phyloP scores from a whole-genome alignment of 1,140 invertebrate species.

The Papilio helenus region DNA sequence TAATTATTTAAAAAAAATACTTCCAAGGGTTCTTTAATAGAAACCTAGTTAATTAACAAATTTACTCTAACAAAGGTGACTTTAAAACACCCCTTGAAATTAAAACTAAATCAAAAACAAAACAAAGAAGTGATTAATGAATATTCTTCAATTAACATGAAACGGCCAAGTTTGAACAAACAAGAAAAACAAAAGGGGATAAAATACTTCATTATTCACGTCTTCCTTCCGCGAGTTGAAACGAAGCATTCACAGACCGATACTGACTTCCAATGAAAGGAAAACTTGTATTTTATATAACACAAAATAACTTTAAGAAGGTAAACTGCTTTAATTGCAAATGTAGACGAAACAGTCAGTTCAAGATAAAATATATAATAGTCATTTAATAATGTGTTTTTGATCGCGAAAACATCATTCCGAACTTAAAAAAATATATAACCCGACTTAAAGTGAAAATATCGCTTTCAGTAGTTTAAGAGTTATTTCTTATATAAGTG shows the following conservation, averaged over 20 bases:
- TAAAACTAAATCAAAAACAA: conserved; percentile 17
- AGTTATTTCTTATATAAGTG: not conserved
- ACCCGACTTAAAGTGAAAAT: no score
- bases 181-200: conserved; percentile 29
- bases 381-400: no score
- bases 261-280: not conserved
- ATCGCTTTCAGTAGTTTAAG: no score
- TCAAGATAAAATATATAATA: no score
- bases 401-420: no score
- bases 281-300: not conserved
- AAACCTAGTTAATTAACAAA: no score
- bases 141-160: not conserved
- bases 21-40: not conserved
- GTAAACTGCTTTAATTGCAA: not conserved
- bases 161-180: conserved; percentile 10
- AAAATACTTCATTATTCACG: conserved; percentile 16
- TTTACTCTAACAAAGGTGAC: not conserved
- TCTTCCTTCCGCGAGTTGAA: conserved; percentile 11
- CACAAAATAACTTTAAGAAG: not conserved
- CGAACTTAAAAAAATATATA: no score
- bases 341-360: not conserved
- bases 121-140: conserved; percentile 14
- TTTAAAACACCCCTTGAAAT: not conserved
- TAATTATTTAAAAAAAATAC: not conserved
- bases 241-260: not conserved